Evolutionary conservation across 2,888 invertebrate species (phyloP), one percentile per base, ranked within the genome.

Genomic region (Ormyrus rosae): DNA sequence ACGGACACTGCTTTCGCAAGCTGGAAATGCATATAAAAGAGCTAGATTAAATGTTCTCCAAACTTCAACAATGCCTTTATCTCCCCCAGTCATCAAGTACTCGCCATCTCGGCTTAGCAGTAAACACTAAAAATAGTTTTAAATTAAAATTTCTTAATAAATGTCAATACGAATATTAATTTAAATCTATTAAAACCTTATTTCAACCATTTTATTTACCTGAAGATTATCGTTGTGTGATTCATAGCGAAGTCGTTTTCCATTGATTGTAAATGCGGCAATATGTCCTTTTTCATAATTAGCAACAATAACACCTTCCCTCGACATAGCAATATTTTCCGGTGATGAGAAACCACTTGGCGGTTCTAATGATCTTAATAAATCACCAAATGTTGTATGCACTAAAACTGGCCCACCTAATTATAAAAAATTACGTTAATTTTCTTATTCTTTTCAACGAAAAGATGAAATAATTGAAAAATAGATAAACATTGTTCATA

Each of bases 1-100:
- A 86, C 96, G 93, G 85, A 99, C 97, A 89, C 97, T 96, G 92
- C 97, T 97, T 92, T 98, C 98, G 92, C 98, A 98, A 81, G 97
- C 96, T 87, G 99, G 99, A 93, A 98, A 99, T 85, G 99, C 98
- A 92, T 99, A 99, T 11, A 99, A 94, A 86, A 98, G 95, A 86
- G 98, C 97, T 86, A 99, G 94, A 89, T 98, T 99, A 92, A 98
- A 98, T 77, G 99, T 97, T 90, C 99, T 94, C 98, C 99, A 98
- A 83, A 99, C 98, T 92, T 99, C 98, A 85, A 99, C 99, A 86
- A 98, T 96, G 83, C 99, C 99, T 89, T 96, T 96, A 90, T 98
- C 98, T 13, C 99, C 99, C 83, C 98, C 99, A 86, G 98, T 96
- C 94, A 99, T 97, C 91, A 99, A 93, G 92, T 99, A 99, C 92